Percentiles rank a stretch among this genome's conserved stretches.
Evolutionary conservation across 2,888 invertebrate species (phyloP).

Genomic region (Drosophila yooni): DNA sequence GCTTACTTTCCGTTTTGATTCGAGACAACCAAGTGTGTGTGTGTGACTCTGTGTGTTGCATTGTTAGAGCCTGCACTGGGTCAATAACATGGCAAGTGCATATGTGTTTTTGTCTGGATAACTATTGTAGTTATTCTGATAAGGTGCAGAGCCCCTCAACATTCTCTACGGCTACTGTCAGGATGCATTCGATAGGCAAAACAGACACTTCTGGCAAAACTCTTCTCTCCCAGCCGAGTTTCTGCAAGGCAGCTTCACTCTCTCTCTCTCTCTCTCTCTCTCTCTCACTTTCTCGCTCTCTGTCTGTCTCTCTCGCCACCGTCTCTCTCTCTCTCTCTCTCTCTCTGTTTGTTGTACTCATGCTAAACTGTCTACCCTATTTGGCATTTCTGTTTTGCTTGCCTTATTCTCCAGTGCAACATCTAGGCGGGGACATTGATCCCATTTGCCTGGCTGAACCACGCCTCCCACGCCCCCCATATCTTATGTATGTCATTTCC

Average conservation of each 20-base stretch:
- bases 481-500: conserved; percentile 75
- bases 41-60: neutral
- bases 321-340: neutral
- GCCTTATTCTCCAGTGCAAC: conserved; percentile 61
- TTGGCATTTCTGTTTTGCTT: conserved; percentile 71
- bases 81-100: conserved; percentile 77
- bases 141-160: conserved; percentile 21
- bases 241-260: conserved; percentile 19
- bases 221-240: conserved; percentile 15
- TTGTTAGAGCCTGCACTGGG: conserved; percentile 59
- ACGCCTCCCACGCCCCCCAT: conserved; percentile 10
- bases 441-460: conserved; percentile 57
- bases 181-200: conserved; percentile 59
- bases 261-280: conserved; percentile 6
- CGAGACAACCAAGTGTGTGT: conserved; percentile 9
- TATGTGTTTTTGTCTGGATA: conserved; percentile 39
- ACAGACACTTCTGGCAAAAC: conserved; percentile 14
- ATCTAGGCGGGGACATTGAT: conserved; percentile 73
- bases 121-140: conserved; percentile 49
- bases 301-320: neutral
- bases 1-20: conserved; percentile 58
- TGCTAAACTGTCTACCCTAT: conserved; percentile 20
- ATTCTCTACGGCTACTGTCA: conserved; percentile 4
- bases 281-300: neutral
- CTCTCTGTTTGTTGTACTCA: conserved; percentile 1